These are phyloP conservation scores for Oligia fasciuncula DNA, from an alignment of 2,888 invertebrate species.

Conservation along the genomic window DNA sequence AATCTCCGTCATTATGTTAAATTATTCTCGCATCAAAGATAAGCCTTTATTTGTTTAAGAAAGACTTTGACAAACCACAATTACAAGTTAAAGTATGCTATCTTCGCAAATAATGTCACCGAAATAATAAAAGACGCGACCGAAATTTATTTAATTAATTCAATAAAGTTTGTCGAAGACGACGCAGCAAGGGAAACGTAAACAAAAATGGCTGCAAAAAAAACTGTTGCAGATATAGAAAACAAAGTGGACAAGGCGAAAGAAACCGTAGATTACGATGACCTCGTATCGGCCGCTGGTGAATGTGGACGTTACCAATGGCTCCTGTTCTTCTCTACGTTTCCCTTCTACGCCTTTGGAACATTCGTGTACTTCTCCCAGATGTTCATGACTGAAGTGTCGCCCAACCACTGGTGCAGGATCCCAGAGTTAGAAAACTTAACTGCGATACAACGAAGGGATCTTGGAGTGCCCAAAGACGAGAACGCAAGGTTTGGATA, in stretches of 20 bases:
- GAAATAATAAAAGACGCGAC: slow-evolving; percentile 50
- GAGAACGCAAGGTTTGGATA: slow-evolving; percentile 73
- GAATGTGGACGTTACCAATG: slow-evolving; percentile 75
- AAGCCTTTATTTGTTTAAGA: slow-evolving; percentile 39
- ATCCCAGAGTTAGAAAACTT: slow-evolving; percentile 75
- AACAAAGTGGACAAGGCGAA: slow-evolving; percentile 46
- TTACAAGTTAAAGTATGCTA: slow-evolving; percentile 45
- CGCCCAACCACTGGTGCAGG: slow-evolving; percentile 76
- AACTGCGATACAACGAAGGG: slow-evolving; percentile 70
- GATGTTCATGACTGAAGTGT: slow-evolving; percentile 75
- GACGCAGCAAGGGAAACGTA: slow-evolving; percentile 15
- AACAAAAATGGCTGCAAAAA: slow-evolving; percentile 51
- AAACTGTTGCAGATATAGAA: slow-evolving; percentile 30
- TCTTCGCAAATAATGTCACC: slow-evolving; percentile 37
- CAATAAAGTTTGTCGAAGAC: slow-evolving; percentile 29
- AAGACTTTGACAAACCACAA: slow-evolving; percentile 37
- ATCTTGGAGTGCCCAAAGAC: slow-evolving; percentile 72
- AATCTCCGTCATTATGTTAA: slow-evolving; percentile 36
- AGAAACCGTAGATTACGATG: slow-evolving; percentile 71
- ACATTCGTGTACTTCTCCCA: slow-evolving; percentile 74
- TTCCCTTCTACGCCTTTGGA: slow-evolving; percentile 74
- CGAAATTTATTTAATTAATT: slow-evolving; percentile 40
- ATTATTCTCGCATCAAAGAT: slow-evolving; percentile 46
- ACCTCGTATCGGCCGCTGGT: slow-evolving; percentile 73
- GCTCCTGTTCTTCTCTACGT: slow-evolving; percentile 70